phyloP scores from a whole-genome alignment of 2,797 vertebrate genomes.

The Sebastiscus albofasciatus region DNA sequence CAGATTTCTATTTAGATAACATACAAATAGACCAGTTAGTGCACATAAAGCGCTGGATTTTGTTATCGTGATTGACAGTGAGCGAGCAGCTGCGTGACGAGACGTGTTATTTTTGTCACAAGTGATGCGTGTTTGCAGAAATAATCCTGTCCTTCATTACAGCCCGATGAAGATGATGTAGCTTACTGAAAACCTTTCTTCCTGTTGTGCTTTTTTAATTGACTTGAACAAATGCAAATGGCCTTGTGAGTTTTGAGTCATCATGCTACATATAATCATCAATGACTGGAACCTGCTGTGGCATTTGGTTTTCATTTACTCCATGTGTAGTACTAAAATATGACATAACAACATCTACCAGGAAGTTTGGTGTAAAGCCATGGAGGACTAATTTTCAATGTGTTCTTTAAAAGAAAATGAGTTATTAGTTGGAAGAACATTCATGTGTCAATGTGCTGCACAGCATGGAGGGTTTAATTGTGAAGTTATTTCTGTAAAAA shows the following conservation, averaged over 20 bases:
- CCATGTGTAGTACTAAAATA: slow-evolving; percentile 40
- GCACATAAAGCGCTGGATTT: slow-evolving; percentile 87
- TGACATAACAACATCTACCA: slow-evolving; percentile 56
- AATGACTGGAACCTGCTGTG: slow-evolving; percentile 66
- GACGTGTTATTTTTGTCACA: slow-evolving; percentile 88
- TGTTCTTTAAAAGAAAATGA: slow-evolving; percentile 55
- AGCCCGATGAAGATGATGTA: slow-evolving; percentile 64
- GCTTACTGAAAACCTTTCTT: slow-evolving; percentile 46
- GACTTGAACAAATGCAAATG: slow-evolving; percentile 74
- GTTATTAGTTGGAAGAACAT: slow-evolving; percentile 37
- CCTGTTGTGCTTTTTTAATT: slow-evolving; percentile 66
- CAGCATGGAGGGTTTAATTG: slow-evolving; percentile 51
- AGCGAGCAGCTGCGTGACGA: slow-evolving; percentile 86
- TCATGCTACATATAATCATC: slow-evolving; percentile 42
- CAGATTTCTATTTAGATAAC: slow-evolving; percentile 53
- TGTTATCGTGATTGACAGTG: slow-evolving; percentile 87
- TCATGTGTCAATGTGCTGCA: slow-evolving; percentile 31
- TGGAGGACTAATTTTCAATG: slow-evolving; percentile 40
- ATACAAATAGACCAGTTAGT: slow-evolving; percentile 77
- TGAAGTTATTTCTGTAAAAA: slow-evolving; percentile 36
- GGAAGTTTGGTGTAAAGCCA: slow-evolving; percentile 57
- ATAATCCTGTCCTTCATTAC: slow-evolving; percentile 86
- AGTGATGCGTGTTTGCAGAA: slow-evolving; percentile 89
- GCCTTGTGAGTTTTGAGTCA: slow-evolving; percentile 59
- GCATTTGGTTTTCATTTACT: slow-evolving; percentile 73